Conservation (phyloP, 2,113 vertebrate species). For the Monopterus albus region DNA sequence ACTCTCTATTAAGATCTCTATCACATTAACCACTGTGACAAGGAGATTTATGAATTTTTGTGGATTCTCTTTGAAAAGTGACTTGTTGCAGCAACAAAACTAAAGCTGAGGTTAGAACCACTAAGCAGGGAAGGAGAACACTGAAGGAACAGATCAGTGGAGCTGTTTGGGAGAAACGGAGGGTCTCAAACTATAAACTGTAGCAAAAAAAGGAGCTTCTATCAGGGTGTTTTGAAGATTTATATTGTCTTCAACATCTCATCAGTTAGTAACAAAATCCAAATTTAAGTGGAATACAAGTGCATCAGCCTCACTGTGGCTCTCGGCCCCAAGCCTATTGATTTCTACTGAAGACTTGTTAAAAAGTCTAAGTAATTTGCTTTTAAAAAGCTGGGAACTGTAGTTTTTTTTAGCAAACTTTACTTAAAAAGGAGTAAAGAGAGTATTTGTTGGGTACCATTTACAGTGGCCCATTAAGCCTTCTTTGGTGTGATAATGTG, state of each 20-base stretch:
- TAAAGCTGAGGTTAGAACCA: background rate
- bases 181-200: constrained; percentile 27
- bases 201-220: constrained; percentile 8
- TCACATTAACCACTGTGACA: background rate
- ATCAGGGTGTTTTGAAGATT: background rate
- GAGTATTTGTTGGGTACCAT: background rate
- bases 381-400: too few species aligned
- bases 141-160: constrained; percentile 26
- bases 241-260: background rate
- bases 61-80: background rate
- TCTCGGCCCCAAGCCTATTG: background rate
- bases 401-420: background rate
- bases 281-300: background rate
- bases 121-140: constrained; percentile 24
- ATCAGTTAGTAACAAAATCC: constrained; percentile 1
- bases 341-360: background rate
- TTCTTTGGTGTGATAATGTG: background rate
- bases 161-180: constrained; percentile 11
- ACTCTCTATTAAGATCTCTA: background rate
- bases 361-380: too few species aligned
- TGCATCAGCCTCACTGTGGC: too few species aligned
- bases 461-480: too few species aligned
- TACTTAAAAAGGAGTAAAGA: background rate
- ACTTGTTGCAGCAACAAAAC: background rate
- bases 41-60: background rate